These are phyloP conservation scores for Drosophila infuscata DNA, from an alignment of 2,888 invertebrate species.

Conservation along the genomic window DNA sequence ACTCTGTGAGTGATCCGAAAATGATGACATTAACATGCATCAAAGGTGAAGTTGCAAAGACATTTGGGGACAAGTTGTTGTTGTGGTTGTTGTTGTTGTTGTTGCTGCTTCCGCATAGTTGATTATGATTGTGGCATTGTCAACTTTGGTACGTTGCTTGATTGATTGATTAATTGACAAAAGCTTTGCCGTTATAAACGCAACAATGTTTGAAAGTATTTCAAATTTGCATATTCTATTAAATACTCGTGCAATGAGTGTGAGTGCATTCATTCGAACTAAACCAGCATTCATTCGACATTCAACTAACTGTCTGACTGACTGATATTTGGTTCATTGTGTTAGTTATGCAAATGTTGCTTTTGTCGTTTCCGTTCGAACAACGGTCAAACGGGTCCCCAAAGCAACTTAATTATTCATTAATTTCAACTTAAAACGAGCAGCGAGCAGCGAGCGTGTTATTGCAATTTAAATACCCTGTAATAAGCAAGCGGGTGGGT, in stretches of 20 bases:
- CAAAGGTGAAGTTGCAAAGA: slow-evolving; percentile 40
- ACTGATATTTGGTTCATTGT: slow-evolving; percentile 70
- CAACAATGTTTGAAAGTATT: slow-evolving; percentile 42
- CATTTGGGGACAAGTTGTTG: slow-evolving; percentile 70
- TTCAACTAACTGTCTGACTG: slow-evolving; percentile 1
- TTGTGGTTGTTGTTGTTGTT: not conserved
- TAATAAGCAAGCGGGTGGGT: not conserved
- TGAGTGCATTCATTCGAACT: slow-evolving; percentile 13
- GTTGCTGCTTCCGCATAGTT: slow-evolving; percentile 72
- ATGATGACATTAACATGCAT: slow-evolving; percentile 70
- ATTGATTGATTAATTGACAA: slow-evolving; percentile 84
- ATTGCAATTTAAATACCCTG: slow-evolving; percentile 31
- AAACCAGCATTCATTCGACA: slow-evolving; percentile 5
- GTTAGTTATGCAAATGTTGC: slow-evolving; percentile 79
- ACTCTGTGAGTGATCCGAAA: slow-evolving; percentile 67
- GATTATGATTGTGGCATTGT: slow-evolving; percentile 35
- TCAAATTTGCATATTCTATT: slow-evolving; percentile 61
- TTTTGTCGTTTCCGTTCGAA: slow-evolving; percentile 53
- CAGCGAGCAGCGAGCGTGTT: slow-evolving; percentile 38
- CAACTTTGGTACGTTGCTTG: slow-evolving; percentile 66
- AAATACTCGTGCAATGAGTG: not conserved
- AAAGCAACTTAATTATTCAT: slow-evolving; percentile 77
- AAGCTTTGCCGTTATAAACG: slow-evolving; percentile 75
- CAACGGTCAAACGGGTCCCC: slow-evolving; percentile 39
- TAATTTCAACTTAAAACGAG: slow-evolving; percentile 76